Percentiles rank a stretch among this genome's conserved stretches.
Conservation (phyloP, 2,113 vertebrate genomes). For the Felis catus region F.catus_Fca126_mat1.0 CM031424.1:56152501-56153000, state of each 20-base stretch:
- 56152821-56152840: background rate
- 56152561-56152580: constrained; percentile 30
- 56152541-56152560: background rate
- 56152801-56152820: constrained; percentile 7
- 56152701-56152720: constrained; percentile 29
- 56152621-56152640: constrained; percentile 43
- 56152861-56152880: too few species aligned
- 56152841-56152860: too few species aligned
- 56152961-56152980: too few species aligned
- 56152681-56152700: background rate
- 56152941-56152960: too few species aligned
- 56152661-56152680: background rate
- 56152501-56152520: constrained; percentile 12
- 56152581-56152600: background rate
- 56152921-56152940: too few species aligned
- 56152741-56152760: constrained; percentile 42
- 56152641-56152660: background rate
- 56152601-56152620: background rate
- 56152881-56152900: too few species aligned
- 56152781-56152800: constrained; percentile 42
- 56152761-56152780: background rate
- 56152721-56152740: constrained; percentile 25
- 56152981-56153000: too few species aligned
- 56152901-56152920: too few species aligned
- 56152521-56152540: constrained; percentile 42